Base-by-base conservation (phyloP, 2,888 invertebrate genomes). In the Eucera pruinosa region DNA sequence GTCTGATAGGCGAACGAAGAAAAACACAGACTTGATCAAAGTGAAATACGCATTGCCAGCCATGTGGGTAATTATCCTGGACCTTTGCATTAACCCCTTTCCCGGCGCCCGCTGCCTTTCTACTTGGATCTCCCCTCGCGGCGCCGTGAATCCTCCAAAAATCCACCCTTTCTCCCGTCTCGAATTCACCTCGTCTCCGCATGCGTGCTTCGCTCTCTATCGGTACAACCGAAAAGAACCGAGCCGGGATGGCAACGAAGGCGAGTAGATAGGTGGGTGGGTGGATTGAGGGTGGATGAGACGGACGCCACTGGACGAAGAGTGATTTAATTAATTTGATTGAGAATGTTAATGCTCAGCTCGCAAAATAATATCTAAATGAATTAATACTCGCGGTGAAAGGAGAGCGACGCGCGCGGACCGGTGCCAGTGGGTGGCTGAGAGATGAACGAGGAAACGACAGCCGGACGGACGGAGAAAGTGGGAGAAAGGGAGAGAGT, bases 41-140 rank as follows among this genome's bases (percentile, higher is more conserved):
- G 91, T 89, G 87, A 89, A 91, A 90, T 91, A 89, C 90, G 90
- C 89, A 90, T 90, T 89, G 88, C 89, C 90, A 89, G 89, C 90
- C 92, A 92, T 92, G 92, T 91, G 92, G 92, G 91, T 92, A 92
- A 92, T 92, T 92, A 92, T 90, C 91, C 88, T 89, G 89, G 90
- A 91, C 91, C 91, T 92, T 91, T 90, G 89, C 91, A 88, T 89
- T 89, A 90, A 89, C 90, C 89, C 91, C 87, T 88, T 48, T 76
- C 68, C 60, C 72, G 60, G 66, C 67, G 39, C 60, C 73, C 60
- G 54, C 50, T 78, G 47, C 70, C 80, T 72, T 50, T 69, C 41
- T 76, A 68, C 69, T 72, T 50, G 45, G 68, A 62, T 52, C 60
- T 69, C 54, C 71, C 23, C 39, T 55, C 60, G 20, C 61, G 20